Base-by-base conservation (phyloP, 2,113 vertebrate species). In the Cephalopterus ornatus region DNA sequence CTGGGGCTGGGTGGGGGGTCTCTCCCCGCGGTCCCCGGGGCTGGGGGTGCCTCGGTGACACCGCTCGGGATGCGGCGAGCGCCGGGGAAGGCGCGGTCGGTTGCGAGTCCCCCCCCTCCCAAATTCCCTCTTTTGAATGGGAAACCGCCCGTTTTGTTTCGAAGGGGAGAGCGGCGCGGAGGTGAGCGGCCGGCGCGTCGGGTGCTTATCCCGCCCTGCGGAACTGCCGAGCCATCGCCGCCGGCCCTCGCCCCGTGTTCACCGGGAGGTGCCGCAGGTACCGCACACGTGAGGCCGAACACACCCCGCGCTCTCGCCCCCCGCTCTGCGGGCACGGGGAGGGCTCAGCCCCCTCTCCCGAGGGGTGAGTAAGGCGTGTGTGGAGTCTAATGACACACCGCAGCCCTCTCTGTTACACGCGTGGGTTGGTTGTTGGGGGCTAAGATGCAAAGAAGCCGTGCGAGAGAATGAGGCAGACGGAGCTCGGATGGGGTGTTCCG, bases 371-470 rank as follows among this genome's bases (percentile, higher is more conserved):
- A 74, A 85, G 73, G 92, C 74, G 50, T 2, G 71, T 1, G 92
- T 14, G 49, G 61, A 62, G 88, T 2, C 67, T n/a, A 14, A 46
- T 92, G 95, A 85, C 88, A 93, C 72, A 37, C 71, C 0, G 30
- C 2, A 2, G n/a, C 66, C 49, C 49, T 74, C 32, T 50, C 90
- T 65, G 2, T 89, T 83, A 2, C 85, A 10, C 71, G 74, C 94
- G 94, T 95, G 91, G 95, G 94, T 23, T 74, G 94, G 2, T 30
- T 35, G 63, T 62, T 81, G 92, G 94, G 91, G 91, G 89, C 92
- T 95, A 35, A 84, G 62, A 84, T 63, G 83, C 46, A 11, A 32
- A 80, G 74, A 42, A 59, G 65, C 28, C 1, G 6, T 21, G 91
- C 32, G 94, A 76, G 65, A 44, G 53, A 88, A 70, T 76, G 94